Evolutionary conservation across 2,113 vertebrate genomes (phyloP), one percentile per base, ranked within the genome.

Genomic region (Ictalurus punctatus): DNA sequence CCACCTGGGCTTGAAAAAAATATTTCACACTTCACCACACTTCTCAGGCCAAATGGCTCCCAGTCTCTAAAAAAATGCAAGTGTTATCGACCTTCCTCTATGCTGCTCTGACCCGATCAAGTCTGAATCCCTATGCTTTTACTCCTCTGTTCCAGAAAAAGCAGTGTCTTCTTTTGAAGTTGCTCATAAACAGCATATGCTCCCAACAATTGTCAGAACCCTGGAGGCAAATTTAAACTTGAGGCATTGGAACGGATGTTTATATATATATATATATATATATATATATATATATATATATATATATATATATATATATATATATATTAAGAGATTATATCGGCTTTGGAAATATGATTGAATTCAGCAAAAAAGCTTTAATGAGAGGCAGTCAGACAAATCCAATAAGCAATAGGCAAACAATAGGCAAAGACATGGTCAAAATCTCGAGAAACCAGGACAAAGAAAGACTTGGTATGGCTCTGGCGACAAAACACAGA

Each of bases 111-210:
- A 80, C 82, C 88, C 56, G 83, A 84, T 86, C 69, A 83, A 27
- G 56, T 82, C 56, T 30, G 63, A 86, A 80, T 83, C 56, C 19
- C 27, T 34, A 88, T 65, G 87, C 79, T 80, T 92, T 79, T 56
- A 85, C 65, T 73, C 84, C 76, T 86, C 85, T 83, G 83, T 86
- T 90, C 27, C 88, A 73, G 73, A 65, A 78, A 90, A 90, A 86
- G 86, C 34, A 67, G 86, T 78, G 65, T 73, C 85, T 88, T 85
- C 90, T 93, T 93, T 91, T 86, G 90, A 92, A 89, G 91, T 90
- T 92, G 34, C 91, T 93, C 91, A 93, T 93, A 95, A 95, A 95
- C 94, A 95, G 91, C 94, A 95, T 94, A 95, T 95, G 95, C 92
- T 94, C 86, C 25, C 74, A 92, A 95, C 92, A 94, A 94, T 93